Evolutionary conservation across 2,113 vertebrate genomes (phyloP).

Genomic region (Podarcis muralis): DNA sequence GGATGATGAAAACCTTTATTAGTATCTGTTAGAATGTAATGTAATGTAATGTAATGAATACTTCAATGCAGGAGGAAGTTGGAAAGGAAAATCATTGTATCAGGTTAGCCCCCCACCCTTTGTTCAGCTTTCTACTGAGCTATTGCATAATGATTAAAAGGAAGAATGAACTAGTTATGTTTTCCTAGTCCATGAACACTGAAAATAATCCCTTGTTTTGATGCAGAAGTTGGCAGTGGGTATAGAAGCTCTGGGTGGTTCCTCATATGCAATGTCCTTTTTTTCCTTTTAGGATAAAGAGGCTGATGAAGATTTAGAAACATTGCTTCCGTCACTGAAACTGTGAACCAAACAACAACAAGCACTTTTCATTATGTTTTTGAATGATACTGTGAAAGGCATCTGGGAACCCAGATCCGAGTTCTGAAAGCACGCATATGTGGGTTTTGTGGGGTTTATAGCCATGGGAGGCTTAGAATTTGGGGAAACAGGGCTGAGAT

Average conservation of each 20-base stretch:
- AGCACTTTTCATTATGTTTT: constrained; percentile 45
- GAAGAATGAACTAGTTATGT: constrained; percentile 45
- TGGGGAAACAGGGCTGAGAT: neutral
- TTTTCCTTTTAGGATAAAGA: constrained; percentile 85
- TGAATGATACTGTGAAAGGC: constrained; percentile 32
- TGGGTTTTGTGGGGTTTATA: constrained; percentile 6
- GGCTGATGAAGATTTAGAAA: constrained; percentile 85
- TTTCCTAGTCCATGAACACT: constrained; percentile 43
- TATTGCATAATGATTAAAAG: constrained; percentile 51
- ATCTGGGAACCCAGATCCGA: neutral
- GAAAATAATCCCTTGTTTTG: constrained; percentile 56
- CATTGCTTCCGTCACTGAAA: constrained; percentile 78
- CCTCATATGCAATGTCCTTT: constrained; percentile 46
- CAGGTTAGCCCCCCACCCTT: neutral
- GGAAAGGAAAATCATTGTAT: neutral
- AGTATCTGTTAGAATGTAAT: neutral
- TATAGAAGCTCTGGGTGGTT: constrained; percentile 37
- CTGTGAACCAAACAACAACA: constrained; percentile 64
- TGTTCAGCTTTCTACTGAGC: constrained; percentile 20
- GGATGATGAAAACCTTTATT: constrained; percentile 17
- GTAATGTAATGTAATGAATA: neutral
- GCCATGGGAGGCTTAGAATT: neutral
- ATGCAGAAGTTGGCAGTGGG: constrained; percentile 44
- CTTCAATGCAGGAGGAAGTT: constrained; percentile 1
- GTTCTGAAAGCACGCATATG: neutral